phyloP scores from a whole-genome alignment of 2,113 vertebrate species.

The Typhlomys cinereus region DNA sequence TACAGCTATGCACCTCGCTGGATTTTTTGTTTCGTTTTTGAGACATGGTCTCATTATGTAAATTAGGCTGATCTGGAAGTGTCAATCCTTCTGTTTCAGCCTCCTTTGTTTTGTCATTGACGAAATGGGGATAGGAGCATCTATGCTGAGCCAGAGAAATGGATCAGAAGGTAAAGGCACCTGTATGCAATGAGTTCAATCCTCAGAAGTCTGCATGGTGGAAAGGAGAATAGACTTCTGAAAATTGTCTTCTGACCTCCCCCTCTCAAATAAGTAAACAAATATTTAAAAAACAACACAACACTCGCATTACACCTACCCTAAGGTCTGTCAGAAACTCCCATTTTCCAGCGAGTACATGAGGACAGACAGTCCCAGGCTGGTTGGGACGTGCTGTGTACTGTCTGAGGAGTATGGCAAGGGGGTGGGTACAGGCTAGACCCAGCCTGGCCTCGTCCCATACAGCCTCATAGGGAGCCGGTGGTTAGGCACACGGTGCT shows the following conservation, averaged over 20 bases:
- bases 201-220: background rate
- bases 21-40: background rate
- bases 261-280: too few species aligned
- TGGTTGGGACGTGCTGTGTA: background rate
- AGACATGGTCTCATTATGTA: background rate
- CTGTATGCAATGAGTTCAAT: background rate
- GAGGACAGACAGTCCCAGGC: background rate
- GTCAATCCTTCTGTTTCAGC: background rate
- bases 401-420: background rate
- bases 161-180: too few species aligned
- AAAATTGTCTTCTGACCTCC: too few species aligned
- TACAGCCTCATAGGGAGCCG: background rate
- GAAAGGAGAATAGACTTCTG: too few species aligned
- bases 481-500: background rate
- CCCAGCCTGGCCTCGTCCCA: background rate
- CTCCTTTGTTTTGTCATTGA: background rate
- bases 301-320: background rate
- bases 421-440: background rate
- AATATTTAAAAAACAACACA: background rate
- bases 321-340: background rate
- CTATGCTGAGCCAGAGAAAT: background rate
- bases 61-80: background rate
- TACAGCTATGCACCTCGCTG: background rate
- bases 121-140: background rate
- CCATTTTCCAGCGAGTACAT: background rate